Conservation (phyloP, 2,888 invertebrate species). For the Cremastinae sp. region DNA sequence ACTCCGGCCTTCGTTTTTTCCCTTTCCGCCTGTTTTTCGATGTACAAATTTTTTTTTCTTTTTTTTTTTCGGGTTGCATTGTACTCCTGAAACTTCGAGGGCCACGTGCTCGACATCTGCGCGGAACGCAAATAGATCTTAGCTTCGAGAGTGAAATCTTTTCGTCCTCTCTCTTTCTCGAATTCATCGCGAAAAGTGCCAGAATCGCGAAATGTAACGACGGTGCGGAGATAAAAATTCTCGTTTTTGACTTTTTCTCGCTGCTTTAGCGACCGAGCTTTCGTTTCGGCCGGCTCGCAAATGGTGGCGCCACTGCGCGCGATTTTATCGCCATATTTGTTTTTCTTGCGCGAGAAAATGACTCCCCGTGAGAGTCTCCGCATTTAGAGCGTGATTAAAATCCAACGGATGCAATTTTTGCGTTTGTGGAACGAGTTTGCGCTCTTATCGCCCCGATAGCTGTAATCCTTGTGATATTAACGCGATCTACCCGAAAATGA, state of each 20-base stretch:
- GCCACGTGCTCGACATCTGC: constrained; percentile 70
- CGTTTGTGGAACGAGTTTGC: background rate
- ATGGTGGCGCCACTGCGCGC: constrained; percentile 58
- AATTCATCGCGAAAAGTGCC: background rate
- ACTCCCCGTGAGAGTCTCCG: background rate
- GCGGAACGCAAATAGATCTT: constrained; percentile 14
- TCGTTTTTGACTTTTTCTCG: background rate
- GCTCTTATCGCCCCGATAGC: no score
- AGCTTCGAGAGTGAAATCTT: background rate
- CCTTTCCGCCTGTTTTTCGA: background rate
- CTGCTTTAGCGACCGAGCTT: constrained; percentile 57
- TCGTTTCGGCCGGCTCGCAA: constrained; percentile 30
- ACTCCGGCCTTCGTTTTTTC: background rate
- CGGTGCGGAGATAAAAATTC: background rate
- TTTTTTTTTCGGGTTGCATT: constrained; percentile 60
- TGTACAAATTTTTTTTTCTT: constrained; percentile 43
- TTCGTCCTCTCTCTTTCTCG: background rate
- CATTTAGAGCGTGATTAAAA: constrained; percentile 1
- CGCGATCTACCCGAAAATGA: background rate
- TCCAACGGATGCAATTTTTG: background rate
- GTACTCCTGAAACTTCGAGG: constrained; percentile 21
- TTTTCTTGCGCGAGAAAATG: constrained; percentile 13
- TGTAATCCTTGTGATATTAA: no score
- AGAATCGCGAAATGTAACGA: background rate
- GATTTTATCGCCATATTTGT: constrained; percentile 43